Base-by-base conservation (phyloP, 2,797 vertebrate species). In the Tachyglossus aculeatus region DNA sequence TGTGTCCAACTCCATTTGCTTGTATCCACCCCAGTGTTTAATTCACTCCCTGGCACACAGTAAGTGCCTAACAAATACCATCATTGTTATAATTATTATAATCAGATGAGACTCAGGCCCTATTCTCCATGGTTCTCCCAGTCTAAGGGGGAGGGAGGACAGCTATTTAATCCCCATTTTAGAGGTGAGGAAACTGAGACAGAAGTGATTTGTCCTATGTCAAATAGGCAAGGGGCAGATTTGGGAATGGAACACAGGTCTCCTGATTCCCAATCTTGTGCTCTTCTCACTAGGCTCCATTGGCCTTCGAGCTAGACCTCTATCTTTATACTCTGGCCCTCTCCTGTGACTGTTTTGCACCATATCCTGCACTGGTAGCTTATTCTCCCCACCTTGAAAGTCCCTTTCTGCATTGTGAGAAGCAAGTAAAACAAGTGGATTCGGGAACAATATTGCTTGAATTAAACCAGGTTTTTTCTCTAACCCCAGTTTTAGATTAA, bases 401-500 rank as follows among this genome's bases (percentile, higher is more conserved):
- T 38, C 5, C 11, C 45, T 75, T 75, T 7, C 2, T 10, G 57
- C 67, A 6, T 65, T 80, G 77, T 66, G 64, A 77, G 77, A 75
- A 7, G 3, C 22, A 41, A 32, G 55, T 27, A 62, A 87, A 72
- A 77, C 8, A 50, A 51, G 74, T 62, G 75, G 21, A n/a, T 77
- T 71, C 73, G 77, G 60, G 36, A 54, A 16, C 56, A 25, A 5
- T 69, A 32, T 68, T 79, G 77, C 79, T 64, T 43, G n/a, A n/a
- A n/a, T n/a, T n/a, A n/a, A n/a, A n/a, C n/a, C n/a, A n/a, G n/a
- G n/a, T n/a, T n/a, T n/a, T n/a, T n/a, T n/a, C n/a, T n/a, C n/a
- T n/a, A n/a, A n/a, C n/a, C n/a, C n/a, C n/a, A n/a, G n/a, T n/a
- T n/a, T n/a, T n/a, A n/a, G n/a, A n/a, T n/a, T n/a, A n/a, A n/a